These are phyloP conservation scores for Hystrix cristata DNA, from an alignment of 2,113 vertebrate species.

Conservation along the genomic window DNA sequence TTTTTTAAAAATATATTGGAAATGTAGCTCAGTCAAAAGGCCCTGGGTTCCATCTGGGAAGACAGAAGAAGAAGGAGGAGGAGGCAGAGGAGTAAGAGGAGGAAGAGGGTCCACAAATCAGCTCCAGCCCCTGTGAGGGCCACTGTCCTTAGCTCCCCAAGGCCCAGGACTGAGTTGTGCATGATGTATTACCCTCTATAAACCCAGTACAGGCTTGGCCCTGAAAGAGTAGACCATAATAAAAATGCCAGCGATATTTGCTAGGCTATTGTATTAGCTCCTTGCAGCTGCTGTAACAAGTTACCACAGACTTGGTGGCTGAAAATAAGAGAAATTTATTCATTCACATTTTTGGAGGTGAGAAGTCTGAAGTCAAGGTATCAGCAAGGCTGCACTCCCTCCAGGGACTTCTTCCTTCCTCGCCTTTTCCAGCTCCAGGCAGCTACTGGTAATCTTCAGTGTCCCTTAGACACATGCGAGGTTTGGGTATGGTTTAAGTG, in stretches of 20 bases:
- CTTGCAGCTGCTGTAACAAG: background rate
- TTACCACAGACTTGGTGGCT: background rate
- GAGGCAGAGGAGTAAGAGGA: background rate
- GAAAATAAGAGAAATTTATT: too few species aligned
- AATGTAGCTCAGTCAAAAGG: too few species aligned
- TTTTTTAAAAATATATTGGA: background rate
- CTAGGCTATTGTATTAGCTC: background rate
- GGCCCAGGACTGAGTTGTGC: too few species aligned
- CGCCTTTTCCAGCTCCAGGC: background rate
- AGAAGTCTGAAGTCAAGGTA: background rate
- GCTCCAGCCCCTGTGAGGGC: background rate
- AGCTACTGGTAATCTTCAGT: background rate
- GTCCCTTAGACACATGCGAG: fast-evolving
- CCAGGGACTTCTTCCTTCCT: fast-evolving
- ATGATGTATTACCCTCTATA: too few species aligned
- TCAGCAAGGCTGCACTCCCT: fast-evolving
- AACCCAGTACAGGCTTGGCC: too few species aligned
- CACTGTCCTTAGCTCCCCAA: background rate
- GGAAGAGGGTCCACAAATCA: background rate
- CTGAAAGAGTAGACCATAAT: fast-evolving
- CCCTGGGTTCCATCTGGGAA: background rate
- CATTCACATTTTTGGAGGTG: background rate
- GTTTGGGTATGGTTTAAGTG: background rate
- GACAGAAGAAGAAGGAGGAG: background rate
- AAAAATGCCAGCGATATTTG: fast-evolving